Evolutionary conservation across 2,113 vertebrate genomes (phyloP), one percentile per base, ranked within the genome.

Genomic region (Heteronetta atricapilla): DNA sequence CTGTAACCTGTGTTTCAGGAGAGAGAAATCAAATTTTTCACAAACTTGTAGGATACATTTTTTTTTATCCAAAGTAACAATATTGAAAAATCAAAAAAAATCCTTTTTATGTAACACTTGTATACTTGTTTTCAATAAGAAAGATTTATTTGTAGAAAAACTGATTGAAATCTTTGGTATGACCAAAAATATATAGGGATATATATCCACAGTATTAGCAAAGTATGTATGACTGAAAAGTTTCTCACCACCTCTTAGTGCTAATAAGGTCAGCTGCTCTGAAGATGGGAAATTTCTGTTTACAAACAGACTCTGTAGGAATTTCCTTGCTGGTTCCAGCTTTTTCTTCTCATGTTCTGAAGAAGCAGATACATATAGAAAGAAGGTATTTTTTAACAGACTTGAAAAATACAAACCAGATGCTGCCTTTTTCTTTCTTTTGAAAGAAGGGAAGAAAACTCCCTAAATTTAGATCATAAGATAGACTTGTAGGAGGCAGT

Each of bases 401-500:
- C 48, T 68, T 91, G 15, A 73, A 78, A 92, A 93, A 55, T 66
- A 16, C 40, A 89, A 81, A 84, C 44, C 40, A 90, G 46, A 55
- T 72, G 77, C 56, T 75, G 19, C 10, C 21, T 62, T 60, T 84
- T 55, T 23, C 15, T 53, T 29, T 78, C 34, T 80, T 86, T 58
- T 21, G 4, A 68, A 67, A 72, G 34, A 64, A 44, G 31, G 25
- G 38, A 72, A 82, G 33, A 89, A 67, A 82, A 75, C 31, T 76
- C n/a, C 11, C 68, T 94, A 95, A 93, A 84, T 89, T 93, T 95
- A 95, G 86, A 14, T 36, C 50, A 10, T 60, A 82, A 89, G 72
- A 72, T 29, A 74, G 55, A 64, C 81, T 85, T 69, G 88, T 80
- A 88, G 81, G 90, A 92, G 73, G 53, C 56, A 52, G 87, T 93